Evolutionary conservation across 1,140 invertebrate species (phyloP).

Genomic region (Diorhabda sublineata): DNA sequence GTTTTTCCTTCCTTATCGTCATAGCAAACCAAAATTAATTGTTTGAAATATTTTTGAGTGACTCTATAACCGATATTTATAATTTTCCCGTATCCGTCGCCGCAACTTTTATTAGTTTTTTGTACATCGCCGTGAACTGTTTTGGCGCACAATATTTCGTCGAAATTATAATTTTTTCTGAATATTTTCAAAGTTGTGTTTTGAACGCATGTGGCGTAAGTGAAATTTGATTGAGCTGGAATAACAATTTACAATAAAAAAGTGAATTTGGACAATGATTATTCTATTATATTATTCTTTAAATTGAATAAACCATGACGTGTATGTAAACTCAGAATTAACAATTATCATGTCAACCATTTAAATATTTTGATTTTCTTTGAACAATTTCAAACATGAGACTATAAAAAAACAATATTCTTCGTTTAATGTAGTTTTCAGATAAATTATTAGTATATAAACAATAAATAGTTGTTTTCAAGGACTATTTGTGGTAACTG

Average conservation of each 20-base stretch:
- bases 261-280: too few relatives aligned
- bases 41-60: constrained; percentile 27
- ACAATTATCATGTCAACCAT: too few relatives aligned
- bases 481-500: too few relatives aligned
- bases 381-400: too few relatives aligned
- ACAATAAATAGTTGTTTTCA: too few relatives aligned
- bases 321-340: too few relatives aligned
- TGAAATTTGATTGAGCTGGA: constrained; percentile 33
- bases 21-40: constrained; percentile 40
- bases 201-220: constrained; percentile 30
- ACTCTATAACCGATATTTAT: constrained; percentile 36
- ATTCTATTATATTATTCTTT: too few relatives aligned
- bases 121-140: constrained; percentile 29
- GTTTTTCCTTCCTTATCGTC: constrained; percentile 28
- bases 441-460: too few relatives aligned
- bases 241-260: background rate
- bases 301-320: too few relatives aligned
- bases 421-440: too few relatives aligned
- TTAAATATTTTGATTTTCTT: too few relatives aligned
- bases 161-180: constrained; percentile 24
- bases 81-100: constrained; percentile 27
- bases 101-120: constrained; percentile 28
- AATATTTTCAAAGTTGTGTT: constrained; percentile 25
- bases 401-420: too few relatives aligned
- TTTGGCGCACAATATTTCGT: constrained; percentile 34